Conservation (phyloP, 2,888 invertebrate genomes). For the Dioctria linearis region DNA sequence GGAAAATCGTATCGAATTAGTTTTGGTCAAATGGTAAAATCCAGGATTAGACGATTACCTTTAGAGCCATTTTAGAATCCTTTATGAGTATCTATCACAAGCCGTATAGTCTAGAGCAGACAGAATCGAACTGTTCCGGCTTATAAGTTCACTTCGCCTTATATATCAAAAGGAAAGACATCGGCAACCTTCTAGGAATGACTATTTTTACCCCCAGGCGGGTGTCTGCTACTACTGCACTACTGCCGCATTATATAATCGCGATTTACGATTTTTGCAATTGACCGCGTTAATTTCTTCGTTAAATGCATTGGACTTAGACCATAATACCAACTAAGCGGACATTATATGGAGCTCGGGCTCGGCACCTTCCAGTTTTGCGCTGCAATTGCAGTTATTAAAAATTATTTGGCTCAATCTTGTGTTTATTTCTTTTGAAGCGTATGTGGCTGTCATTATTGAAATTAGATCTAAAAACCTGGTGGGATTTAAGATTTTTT, state of each 20-base stretch:
- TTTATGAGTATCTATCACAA: neutral
- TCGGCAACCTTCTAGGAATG: conserved; percentile 23
- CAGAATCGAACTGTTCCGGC: conserved; percentile 35
- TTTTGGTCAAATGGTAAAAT: neutral
- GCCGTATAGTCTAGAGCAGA: conserved; percentile 9
- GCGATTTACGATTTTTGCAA: conserved; percentile 44
- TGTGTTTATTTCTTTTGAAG: conserved; percentile 5
- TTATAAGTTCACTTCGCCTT: conserved; percentile 37
- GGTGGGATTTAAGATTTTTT: neutral
- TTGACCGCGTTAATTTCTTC: conserved; percentile 38
- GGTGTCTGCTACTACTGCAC: conserved; percentile 13
- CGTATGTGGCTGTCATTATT: neutral
- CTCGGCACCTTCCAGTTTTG: conserved; percentile 12
- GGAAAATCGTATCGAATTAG: conserved; percentile 2
- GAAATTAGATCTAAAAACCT: neutral
- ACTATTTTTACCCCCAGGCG: conserved; percentile 13
- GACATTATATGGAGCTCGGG: neutral
- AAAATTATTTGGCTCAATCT: conserved; percentile 40
- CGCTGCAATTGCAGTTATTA: conserved; percentile 14
- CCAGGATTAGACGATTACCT: conserved; percentile 12
- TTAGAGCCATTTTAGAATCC: conserved; percentile 36
- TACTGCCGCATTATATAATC: conserved; percentile 4
- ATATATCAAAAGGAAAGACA: conserved; percentile 38
- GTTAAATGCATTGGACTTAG: conserved; percentile 12
- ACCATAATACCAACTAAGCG: neutral